Evolutionary conservation across 2,888 invertebrate genomes (phyloP).

Genomic region (Cataglyphis livida): DNA sequence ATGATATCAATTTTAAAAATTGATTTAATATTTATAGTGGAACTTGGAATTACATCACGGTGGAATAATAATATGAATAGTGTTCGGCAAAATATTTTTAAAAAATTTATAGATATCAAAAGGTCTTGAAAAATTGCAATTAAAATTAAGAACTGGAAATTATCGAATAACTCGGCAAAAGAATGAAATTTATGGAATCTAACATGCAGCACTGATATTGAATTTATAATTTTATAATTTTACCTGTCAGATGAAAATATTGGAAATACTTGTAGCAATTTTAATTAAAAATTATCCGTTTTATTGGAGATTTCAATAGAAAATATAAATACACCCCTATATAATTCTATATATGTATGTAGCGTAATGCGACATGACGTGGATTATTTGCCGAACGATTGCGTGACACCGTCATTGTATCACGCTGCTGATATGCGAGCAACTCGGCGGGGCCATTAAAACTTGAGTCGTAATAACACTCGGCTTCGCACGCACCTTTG

Average conservation of each 20-base stretch:
- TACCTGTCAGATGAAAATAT: background rate
- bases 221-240: background rate
- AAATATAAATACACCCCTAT: slow-evolving; percentile 18
- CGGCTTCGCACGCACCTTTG: slow-evolving; percentile 69
- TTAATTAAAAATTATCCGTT: background rate
- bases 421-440: slow-evolving; percentile 49
- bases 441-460: slow-evolving; percentile 72
- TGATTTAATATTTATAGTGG: background rate
- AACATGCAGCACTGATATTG: background rate
- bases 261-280: background rate
- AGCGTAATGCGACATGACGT: slow-evolving; percentile 33
- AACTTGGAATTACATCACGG: background rate
- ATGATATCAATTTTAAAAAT: background rate
- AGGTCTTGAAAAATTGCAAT: background rate
- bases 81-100: background rate
- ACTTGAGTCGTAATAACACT: slow-evolving; percentile 75
- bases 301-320: background rate
- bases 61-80: background rate
- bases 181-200: background rate
- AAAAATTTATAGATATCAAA: background rate
- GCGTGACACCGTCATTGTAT: slow-evolving; percentile 60
- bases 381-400: slow-evolving; percentile 66
- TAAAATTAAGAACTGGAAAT: background rate
- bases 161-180: background rate
- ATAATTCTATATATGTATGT: background rate